These are phyloP conservation scores for Episyrphus balteatus DNA, from an alignment of 1,140 invertebrate species.

Conservation along the genomic window DNA sequence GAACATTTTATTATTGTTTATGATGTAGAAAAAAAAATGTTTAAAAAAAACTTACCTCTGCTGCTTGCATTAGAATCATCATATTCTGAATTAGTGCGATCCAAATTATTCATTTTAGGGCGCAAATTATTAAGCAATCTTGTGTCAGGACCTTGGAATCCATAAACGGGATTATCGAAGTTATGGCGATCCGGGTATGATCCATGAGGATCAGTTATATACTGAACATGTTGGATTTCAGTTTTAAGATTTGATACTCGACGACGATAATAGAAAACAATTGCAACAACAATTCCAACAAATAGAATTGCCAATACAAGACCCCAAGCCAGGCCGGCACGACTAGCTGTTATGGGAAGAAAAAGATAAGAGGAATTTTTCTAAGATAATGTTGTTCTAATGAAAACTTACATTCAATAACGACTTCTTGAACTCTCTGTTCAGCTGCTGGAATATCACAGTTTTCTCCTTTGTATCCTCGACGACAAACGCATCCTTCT, in stretches of 20 bases:
- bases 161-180: slow-evolving; percentile 88
- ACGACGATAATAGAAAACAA: slow-evolving; percentile 65
- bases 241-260: slow-evolving; percentile 68
- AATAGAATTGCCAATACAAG: slow-evolving; percentile 58
- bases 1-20: slow-evolving; percentile 12
- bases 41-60: slow-evolving; percentile 13
- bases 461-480: slow-evolving; percentile 57
- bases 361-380: not conserved
- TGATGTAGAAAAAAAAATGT: not conserved
- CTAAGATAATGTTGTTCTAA: not conserved
- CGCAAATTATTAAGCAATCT: slow-evolving; percentile 55
- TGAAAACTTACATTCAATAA: slow-evolving; percentile 13
- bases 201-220: slow-evolving; percentile 62
- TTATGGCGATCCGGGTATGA: slow-evolving; percentile 67
- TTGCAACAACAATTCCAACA: slow-evolving; percentile 45
- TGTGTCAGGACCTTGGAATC: slow-evolving; percentile 53
- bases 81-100: slow-evolving; percentile 16
- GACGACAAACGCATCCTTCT: slow-evolving; percentile 67
- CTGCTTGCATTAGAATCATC: slow-evolving; percentile 32
- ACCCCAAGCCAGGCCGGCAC: slow-evolving; percentile 51
- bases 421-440: slow-evolving; percentile 15
- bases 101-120: slow-evolving; percentile 38
- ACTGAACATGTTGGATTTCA: slow-evolving; percentile 79
- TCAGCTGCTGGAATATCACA: slow-evolving; percentile 40
- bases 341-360: slow-evolving; percentile 23